A percentile compares a stretch with the other conserved stretches of the same genome.
phyloP scores from a whole-genome alignment of 2,113 vertebrate species.

The Cervus canadensis region DNA sequence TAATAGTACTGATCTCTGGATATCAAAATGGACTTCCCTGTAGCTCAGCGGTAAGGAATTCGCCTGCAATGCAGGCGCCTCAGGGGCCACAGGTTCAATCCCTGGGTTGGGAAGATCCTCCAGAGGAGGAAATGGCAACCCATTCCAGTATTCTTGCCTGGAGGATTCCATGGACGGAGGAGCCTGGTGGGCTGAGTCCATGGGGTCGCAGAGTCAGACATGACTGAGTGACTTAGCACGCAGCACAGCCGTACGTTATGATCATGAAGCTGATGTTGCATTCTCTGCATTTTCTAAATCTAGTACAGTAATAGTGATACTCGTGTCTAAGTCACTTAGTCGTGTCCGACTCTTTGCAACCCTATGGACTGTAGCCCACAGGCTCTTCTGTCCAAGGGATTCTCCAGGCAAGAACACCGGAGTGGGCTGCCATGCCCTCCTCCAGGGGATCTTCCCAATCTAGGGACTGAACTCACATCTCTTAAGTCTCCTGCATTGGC shows the following conservation, averaged over 20 bases:
- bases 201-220: background rate
- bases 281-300: background rate
- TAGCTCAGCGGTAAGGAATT: background rate
- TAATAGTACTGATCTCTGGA: background rate
- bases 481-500: background rate
- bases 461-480: background rate
- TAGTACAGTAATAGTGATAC: background rate
- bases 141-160: background rate
- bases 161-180: background rate
- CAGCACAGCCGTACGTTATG: background rate
- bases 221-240: background rate
- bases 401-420: background rate
- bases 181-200: background rate
- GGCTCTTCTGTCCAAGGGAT: background rate
- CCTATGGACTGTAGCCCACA: background rate
- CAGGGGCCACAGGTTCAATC: background rate
- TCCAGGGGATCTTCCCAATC: background rate
- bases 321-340: background rate
- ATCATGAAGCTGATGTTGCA: background rate
- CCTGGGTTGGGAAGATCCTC: background rate
- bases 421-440: background rate
- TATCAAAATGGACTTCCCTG: background rate
- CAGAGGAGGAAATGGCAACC: background rate
- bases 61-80: fast-evolving
- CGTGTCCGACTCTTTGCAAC: background rate